A percentile compares a stretch with the other conserved stretches of the same genome.
These are phyloP conservation scores for Brachionichthys hirsutus DNA, from an alignment of 2,113 vertebrate species.

Conservation along the genomic window DNA sequence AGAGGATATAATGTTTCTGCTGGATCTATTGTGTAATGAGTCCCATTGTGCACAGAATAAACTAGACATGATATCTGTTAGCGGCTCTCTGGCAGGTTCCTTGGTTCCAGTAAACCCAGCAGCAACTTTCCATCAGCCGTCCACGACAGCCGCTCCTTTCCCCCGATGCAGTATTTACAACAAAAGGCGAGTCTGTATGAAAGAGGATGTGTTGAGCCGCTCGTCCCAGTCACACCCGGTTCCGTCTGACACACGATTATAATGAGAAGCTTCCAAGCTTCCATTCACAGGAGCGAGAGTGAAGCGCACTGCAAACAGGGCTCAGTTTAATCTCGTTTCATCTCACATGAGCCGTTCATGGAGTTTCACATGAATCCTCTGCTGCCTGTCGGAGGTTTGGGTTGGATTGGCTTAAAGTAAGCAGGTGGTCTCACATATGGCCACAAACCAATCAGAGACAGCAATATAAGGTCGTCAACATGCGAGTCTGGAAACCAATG, in stretches of 20 bases:
- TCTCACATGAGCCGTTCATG: too few species aligned
- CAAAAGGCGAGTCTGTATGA: neutral
- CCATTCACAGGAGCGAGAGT: neutral
- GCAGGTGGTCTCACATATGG: too few species aligned
- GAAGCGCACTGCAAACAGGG: too few species aligned
- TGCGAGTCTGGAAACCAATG: too few species aligned
- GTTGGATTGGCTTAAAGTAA: too few species aligned
- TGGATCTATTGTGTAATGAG: neutral
- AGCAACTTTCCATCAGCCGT: slow-evolving; percentile 2
- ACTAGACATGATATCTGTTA: too few species aligned
- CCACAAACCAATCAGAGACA: too few species aligned
- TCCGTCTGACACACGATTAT: slow-evolving; percentile 2
- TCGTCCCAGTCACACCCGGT: slow-evolving; percentile 4
- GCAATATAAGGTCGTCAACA: too few species aligned
- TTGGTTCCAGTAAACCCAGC: neutral
- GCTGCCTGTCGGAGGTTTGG: too few species aligned
- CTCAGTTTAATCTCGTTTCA: too few species aligned
- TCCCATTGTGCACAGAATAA: neutral
- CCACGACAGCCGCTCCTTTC: neutral
- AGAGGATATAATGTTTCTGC: neutral
- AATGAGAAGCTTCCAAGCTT: neutral
- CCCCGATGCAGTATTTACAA: neutral
- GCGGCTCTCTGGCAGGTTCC: slow-evolving; percentile 1
- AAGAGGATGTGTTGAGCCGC: neutral
- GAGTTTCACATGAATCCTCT: too few species aligned